Percentiles rank a stretch among this genome's conserved stretches.
Evolutionary conservation across 2,888 invertebrate species (phyloP).

Genomic region (Melanostoma mellinum): DNA sequence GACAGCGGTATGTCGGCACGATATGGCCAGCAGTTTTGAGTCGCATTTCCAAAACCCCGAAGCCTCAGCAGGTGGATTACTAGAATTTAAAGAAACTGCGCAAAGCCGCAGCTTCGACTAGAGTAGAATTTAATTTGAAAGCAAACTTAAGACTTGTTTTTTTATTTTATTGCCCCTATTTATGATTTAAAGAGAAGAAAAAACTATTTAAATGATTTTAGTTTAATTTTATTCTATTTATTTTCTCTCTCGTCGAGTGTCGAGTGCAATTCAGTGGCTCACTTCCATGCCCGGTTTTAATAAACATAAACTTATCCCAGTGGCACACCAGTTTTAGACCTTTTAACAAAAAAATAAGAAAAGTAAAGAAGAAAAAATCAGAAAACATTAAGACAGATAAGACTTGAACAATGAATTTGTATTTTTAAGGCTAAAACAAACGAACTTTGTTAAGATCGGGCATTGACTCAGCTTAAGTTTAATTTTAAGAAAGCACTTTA

Average conservation of each 20-base stretch:
- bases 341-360: slow-evolving; percentile 42
- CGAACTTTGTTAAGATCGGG: slow-evolving; percentile 66
- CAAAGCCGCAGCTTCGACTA: slow-evolving; percentile 28
- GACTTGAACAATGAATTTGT: slow-evolving; percentile 19
- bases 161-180: slow-evolving; percentile 51
- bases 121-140: slow-evolving; percentile 49
- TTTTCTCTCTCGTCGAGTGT: slow-evolving; percentile 30
- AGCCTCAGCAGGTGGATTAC: slow-evolving; percentile 54
- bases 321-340: slow-evolving; percentile 53
- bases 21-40: slow-evolving; percentile 80
- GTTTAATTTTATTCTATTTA: slow-evolving; percentile 62
- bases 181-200: slow-evolving; percentile 30
- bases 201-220: slow-evolving; percentile 56
- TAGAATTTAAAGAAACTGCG: slow-evolving; percentile 27
- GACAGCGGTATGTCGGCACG: slow-evolving; percentile 91
- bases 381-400: slow-evolving; percentile 51
- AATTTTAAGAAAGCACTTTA: slow-evolving; percentile 43
- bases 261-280: slow-evolving; percentile 44
- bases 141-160: slow-evolving; percentile 65
- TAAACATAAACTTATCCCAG: slow-evolving; percentile 26
- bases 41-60: slow-evolving; percentile 23
- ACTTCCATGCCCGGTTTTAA: slow-evolving; percentile 69
- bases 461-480: slow-evolving; percentile 52
- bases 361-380: background rate
- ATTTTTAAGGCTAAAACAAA: slow-evolving; percentile 17